Percentiles rank a stretch among this genome's conserved stretches.
phyloP scores from a whole-genome alignment of 2,797 vertebrate genomes.

The Scarus forsteni region DNA sequence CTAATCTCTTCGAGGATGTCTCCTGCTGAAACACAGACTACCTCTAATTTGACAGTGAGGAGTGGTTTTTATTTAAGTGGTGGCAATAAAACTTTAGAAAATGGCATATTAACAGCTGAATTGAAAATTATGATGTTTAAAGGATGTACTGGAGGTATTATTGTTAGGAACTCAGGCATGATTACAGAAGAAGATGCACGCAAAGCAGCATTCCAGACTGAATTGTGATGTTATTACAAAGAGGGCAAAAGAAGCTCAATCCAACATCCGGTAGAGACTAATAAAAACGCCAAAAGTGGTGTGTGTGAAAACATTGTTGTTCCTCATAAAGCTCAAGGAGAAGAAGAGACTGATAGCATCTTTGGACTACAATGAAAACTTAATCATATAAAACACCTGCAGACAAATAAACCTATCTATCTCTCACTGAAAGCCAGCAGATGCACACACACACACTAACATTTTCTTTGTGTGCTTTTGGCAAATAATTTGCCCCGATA shows the following conservation, averaged over 20 bases:
- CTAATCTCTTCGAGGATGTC: not conserved
- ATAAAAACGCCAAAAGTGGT: slow-evolving; percentile 18
- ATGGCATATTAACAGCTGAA: slow-evolving; percentile 28
- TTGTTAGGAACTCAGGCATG: slow-evolving; percentile 24
- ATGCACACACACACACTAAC: not conserved
- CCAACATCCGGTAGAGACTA: slow-evolving; percentile 18
- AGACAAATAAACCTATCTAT: slow-evolving; percentile 36
- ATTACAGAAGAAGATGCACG: slow-evolving; percentile 37
- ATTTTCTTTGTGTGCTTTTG: slow-evolving; percentile 57
- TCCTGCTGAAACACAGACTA: slow-evolving; percentile 3
- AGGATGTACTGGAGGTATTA: slow-evolving; percentile 36
- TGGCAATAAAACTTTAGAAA: not conserved
- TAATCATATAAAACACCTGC: slow-evolving; percentile 35
- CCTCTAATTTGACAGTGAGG: slow-evolving; percentile 30
- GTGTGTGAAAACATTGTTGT: slow-evolving; percentile 9
- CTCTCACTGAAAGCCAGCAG: not conserved
- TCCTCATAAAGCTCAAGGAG: slow-evolving; percentile 6
- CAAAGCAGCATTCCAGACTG: slow-evolving; percentile 26
- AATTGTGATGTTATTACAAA: slow-evolving; percentile 29
- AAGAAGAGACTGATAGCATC: slow-evolving; percentile 7
- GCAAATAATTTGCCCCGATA: slow-evolving; percentile 68
- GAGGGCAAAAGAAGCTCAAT: slow-evolving; percentile 1
- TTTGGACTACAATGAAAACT: slow-evolving; percentile 37
- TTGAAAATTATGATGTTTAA: slow-evolving; percentile 43
- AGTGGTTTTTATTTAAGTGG: slow-evolving; percentile 32